Base-by-base conservation (phyloP, 2,888 invertebrate species). In the Elysia crispata region DNA sequence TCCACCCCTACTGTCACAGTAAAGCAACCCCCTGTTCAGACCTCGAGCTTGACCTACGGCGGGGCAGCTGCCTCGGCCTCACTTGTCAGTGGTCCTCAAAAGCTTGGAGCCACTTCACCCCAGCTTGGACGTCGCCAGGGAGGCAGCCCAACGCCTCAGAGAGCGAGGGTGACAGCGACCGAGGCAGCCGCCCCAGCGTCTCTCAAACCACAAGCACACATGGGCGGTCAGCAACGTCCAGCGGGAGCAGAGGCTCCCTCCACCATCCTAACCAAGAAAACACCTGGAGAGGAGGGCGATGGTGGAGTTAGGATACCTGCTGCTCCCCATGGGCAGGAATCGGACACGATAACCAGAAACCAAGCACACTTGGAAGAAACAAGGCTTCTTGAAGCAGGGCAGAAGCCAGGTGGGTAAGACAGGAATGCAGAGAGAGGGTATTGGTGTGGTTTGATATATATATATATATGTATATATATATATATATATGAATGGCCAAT, bases 201-300 rank as follows among this genome's bases (percentile, higher is more conserved):
- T 18, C 6, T 11, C n/a, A 41, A 20, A 41, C 33, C 33, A 66
- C 80, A 82, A 82, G 84, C 83, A 81, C 83, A 83, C 82, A 87
- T 86, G 87, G 88, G 86, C 87, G 87, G 88, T 85, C 83, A 83
- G 85, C 85, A 86, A 79, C 83, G 85, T 86, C 85, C 86, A 83
- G 84, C 83, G 83, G 86, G 85, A 81, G 85, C 84, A 81, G 84
- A 85, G 73, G 70, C 80, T 64, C 70, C 76, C 33, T 28, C 79
- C 64, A 72, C 75, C 49, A 66, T 72, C 41, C 54, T 77, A 0
- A 49, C 80, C 41, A 41, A 41, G 41, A 20, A 31, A 75, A 20
- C 80, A 81, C 62, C 76, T 76, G 6, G 72, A 82, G 25, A 25
- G 60, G 33, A 41, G 25, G 76, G 62, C 49, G 76, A 54, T 75